Conservation (phyloP, 2,888 invertebrate species). For the Sphecodes monilicornis region DNA sequence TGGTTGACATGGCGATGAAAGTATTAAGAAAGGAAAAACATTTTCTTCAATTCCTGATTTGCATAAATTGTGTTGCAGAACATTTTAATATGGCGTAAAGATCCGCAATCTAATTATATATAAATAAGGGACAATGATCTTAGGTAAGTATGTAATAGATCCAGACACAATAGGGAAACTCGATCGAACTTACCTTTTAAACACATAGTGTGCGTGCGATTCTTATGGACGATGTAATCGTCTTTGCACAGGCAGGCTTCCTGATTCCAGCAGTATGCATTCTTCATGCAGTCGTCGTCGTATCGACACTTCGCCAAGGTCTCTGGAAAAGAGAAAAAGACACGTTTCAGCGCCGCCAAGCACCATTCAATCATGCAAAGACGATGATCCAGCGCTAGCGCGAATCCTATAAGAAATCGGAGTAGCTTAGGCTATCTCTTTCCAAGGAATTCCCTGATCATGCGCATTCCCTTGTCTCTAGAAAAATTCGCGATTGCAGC, state of each 20-base stretch:
- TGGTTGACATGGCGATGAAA: too few relatives aligned
- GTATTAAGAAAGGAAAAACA: too few relatives aligned
- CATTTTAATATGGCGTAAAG: too few relatives aligned
- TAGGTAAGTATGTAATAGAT: too few relatives aligned
- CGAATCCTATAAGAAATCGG: background rate
- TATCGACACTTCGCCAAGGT: constrained; percentile 72
- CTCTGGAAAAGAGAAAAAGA: constrained; percentile 67
- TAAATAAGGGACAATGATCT: too few relatives aligned
- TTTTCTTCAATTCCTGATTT: too few relatives aligned
- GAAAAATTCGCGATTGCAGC: background rate
- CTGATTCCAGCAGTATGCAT: constrained; percentile 77
- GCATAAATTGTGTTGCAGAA: too few relatives aligned
- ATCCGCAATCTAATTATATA: too few relatives aligned
- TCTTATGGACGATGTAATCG: constrained; percentile 81
- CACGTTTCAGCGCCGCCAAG: background rate
- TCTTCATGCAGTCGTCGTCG: constrained; percentile 76
- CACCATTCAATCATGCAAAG: background rate
- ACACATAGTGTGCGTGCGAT: constrained; percentile 83
- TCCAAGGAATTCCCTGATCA: background rate
- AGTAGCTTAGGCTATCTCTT: background rate
- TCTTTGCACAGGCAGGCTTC: constrained; percentile 83
- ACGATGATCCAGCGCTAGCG: background rate
- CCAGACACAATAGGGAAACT: too few relatives aligned
- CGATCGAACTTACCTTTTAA: constrained; percentile 77
- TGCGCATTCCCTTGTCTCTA: background rate